A percentile compares a stretch with the other conserved stretches of the same genome.
phyloP scores from a whole-genome alignment of 2,888 invertebrate species.

The Anagyrus pseudococci region DNA sequence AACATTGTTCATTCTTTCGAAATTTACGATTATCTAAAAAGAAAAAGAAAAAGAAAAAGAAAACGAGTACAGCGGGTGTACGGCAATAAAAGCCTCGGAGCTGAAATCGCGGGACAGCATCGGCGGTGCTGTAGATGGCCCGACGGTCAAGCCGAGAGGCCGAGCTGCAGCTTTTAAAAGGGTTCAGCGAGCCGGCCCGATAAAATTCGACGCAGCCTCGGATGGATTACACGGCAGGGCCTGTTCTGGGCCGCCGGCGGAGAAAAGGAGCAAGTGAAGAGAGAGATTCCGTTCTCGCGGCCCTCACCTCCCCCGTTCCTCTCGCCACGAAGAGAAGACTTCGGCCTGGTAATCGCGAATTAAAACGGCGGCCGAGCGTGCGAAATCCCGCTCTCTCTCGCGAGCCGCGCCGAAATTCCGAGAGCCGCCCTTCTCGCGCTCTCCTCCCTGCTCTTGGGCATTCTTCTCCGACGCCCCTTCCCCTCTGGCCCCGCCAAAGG shows the following conservation, averaged over 20 bases:
- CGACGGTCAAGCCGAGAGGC: slow-evolving; percentile 1
- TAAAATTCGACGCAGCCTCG: slow-evolving; percentile 38
- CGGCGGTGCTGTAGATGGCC: too few relatives aligned
- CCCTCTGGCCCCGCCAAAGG: background rate
- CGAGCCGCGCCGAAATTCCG: slow-evolving; percentile 11
- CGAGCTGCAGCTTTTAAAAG: background rate
- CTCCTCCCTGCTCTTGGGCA: background rate
- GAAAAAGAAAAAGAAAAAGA: too few relatives aligned
- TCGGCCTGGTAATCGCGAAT: too few relatives aligned
- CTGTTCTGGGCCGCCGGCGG: slow-evolving; percentile 28
- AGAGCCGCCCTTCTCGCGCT: background rate
- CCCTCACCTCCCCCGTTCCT: background rate
- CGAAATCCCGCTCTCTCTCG: slow-evolving; percentile 21
- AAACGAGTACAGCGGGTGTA: too few relatives aligned
- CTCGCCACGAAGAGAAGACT: background rate
- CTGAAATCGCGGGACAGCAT: too few relatives aligned
- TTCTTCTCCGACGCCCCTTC: background rate
- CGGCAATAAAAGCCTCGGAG: too few relatives aligned
- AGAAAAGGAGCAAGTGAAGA: slow-evolving; percentile 31
- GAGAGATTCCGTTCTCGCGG: slow-evolving; percentile 13
- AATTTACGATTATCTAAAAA: too few relatives aligned
- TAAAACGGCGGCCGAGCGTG: slow-evolving; percentile 15
- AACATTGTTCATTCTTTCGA: too few relatives aligned
- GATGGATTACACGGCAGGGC: slow-evolving; percentile 36
- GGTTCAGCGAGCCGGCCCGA: slow-evolving; percentile 14